phyloP scores from a whole-genome alignment of 2,888 invertebrate genomes.

The Sinodicranocentrus sp. region DNA sequence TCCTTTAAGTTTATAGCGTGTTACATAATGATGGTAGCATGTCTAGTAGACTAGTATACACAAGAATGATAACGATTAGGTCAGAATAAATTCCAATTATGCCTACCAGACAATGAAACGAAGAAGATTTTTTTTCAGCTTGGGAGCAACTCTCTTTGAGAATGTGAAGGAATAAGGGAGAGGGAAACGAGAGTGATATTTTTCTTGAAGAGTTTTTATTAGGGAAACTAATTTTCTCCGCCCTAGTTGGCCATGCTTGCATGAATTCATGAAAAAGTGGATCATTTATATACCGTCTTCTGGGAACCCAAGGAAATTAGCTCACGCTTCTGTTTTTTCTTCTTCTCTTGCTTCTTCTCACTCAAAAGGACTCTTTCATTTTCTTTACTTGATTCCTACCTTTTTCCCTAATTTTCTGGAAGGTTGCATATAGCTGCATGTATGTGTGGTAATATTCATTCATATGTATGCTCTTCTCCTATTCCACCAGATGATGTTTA shows the following conservation, averaged over 20 bases:
- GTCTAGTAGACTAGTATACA: no score
- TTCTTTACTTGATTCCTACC: no score
- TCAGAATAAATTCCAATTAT: slow-evolving; percentile 52
- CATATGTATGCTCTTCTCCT: neutral
- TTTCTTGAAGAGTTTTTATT: slow-evolving; percentile 53
- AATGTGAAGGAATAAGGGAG: slow-evolving; percentile 1
- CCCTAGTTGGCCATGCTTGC: slow-evolving; percentile 60
- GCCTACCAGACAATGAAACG: slow-evolving; percentile 18
- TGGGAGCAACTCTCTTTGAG: slow-evolving; percentile 16
- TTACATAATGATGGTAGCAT: no score
- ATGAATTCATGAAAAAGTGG: slow-evolving; percentile 57
- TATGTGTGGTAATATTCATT: slow-evolving; percentile 35
- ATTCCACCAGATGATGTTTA: neutral
- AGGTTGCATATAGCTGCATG: no score
- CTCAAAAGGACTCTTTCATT: no score
- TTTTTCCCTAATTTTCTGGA: no score
- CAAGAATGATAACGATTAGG: slow-evolving; percentile 28
- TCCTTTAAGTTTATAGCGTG: no score
- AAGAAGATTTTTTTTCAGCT: slow-evolving; percentile 25
- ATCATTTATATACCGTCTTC: slow-evolving; percentile 59
- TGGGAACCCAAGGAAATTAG: slow-evolving; percentile 60
- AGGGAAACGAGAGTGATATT: slow-evolving; percentile 49
- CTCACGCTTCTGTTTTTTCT: slow-evolving; percentile 31
- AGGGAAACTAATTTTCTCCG: slow-evolving; percentile 62
- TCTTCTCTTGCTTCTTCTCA: neutral